Base-by-base conservation (phyloP, 2,888 invertebrate genomes). In the Oscheius myriophilus region DNA sequence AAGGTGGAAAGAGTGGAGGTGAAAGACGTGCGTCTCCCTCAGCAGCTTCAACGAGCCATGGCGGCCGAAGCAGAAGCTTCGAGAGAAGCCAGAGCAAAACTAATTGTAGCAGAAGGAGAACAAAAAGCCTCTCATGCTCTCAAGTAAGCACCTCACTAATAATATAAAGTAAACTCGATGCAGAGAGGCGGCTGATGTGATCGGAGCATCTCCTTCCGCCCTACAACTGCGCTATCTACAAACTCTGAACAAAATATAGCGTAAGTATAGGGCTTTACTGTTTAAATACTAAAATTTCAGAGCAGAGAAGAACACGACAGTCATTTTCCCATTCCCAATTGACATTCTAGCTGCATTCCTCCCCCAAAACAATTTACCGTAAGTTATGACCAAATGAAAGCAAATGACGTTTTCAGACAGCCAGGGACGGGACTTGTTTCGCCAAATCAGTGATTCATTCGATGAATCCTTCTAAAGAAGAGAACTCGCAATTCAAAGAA, bases 101-200 rank as follows among this genome's bases (percentile, higher is more conserved):
- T 96, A 0, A 95, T 96, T 79, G 95, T 95, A 0, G 96, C 96
- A 4, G 96, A 96, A 87, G 96, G 96, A 39, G 96, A 97, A 87
- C 82, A 83, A 66, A 82, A 82, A 46, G 96, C 96, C 1, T 94
- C 95, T 16, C 89, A 93, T 33, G 95, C 96, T 0, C 89, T 97
- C 45, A 92, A 95, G 67, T 96, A 96, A 86, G 96, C 96, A 18
- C 95, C 96, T 9, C 95, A 96, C 87, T 79, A 23, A 61, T 61
- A 4, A 25, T n/a, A 1, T 46, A 23, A 14, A 4, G 18, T 14
- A 14, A 6, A n/a, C 16, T 18, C 18, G 2, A 3, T 49, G 16
- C 18, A 11, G 9, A 49, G 23, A 11, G 11, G 23, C 18, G 18
- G 18, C 23, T 11, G 23, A 21, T 11, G 23, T 49, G 49, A 95